Base-by-base conservation (phyloP, 2,888 invertebrate genomes). In the Lycia hirtaria region DNA sequence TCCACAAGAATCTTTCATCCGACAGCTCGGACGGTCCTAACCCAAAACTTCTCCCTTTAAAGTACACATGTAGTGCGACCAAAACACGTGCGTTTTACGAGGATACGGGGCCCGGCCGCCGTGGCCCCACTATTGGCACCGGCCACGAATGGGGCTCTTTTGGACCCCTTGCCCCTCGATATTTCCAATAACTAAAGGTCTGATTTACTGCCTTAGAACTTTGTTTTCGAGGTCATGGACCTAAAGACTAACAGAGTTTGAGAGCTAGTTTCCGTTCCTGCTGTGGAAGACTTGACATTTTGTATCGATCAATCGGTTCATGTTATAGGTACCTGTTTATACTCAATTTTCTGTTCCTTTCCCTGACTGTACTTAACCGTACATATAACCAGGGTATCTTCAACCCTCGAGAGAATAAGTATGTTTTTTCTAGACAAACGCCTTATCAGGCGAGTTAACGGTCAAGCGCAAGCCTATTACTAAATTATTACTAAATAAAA, bases 71-170 rank as follows among this genome's bases (percentile, higher is more conserved):
- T 90, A 87, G 78, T 77, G 71, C 70, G 74, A 72, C 77, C 77
- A 80, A 80, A 80, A 83, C 91, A 88, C 83, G 91, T 92, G 91
- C 83, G 85, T 87, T 91, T 92, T 92, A 92, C 87, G 88, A 88
- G 76, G 30, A 10, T 17, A 14, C 30, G 32, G 14, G 45, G 22
- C 32, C 45, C 30, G 40, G 33, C 19, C 72, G 33, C 19, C 72
- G 72, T 71, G 71, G 70, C 69, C 75, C 68, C 81, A 83, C 88
- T 86, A 88, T 87, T 85, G 87, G 78, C 79, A 83, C 79, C 81
- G 82, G 72, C 80, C 83, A 84, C 77, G 81, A 87, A 86, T 87
- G 75, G 78, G 68, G 76, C 75, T 68, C 70, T 59, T 37, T 43
- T 85, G 76, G 78, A 72, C 79, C 76, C 72, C 69, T 53, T 44